Percentiles rank a stretch among this genome's conserved stretches.
These are phyloP conservation scores for Gobius niger DNA, from an alignment of 2,113 vertebrate genomes.

Conservation along the genomic window DNA sequence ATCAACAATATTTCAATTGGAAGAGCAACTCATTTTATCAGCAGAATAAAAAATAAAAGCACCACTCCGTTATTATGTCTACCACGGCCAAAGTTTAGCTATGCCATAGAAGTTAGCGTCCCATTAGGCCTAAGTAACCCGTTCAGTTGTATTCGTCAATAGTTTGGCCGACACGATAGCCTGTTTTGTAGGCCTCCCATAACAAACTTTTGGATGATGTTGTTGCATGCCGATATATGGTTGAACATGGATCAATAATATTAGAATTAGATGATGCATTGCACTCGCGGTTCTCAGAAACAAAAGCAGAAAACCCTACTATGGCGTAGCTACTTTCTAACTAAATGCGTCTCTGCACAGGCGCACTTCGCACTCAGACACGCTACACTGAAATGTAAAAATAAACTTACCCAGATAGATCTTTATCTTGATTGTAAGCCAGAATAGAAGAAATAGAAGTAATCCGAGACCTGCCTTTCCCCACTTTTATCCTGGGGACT, in stretches of 20 bases:
- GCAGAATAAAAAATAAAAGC: background rate
- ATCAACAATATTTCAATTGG: too few relatives aligned
- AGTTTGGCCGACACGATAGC: conserved; percentile 2
- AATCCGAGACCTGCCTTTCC: background rate
- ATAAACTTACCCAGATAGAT: conserved; percentile 72
- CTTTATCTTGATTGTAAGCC: conserved; percentile 12
- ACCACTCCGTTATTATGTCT: background rate
- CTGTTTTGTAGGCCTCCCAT: background rate
- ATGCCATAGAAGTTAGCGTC: conserved; percentile 22
- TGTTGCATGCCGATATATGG: too few relatives aligned
- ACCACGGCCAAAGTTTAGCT: background rate
- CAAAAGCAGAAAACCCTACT: conserved; percentile 50
- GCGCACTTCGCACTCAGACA: conserved; percentile 70
- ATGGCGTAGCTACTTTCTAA: conserved; percentile 65
- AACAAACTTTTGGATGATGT: background rate
- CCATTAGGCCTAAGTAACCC: conserved; percentile 22
- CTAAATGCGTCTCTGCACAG: conserved; percentile 70
- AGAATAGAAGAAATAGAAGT: background rate
- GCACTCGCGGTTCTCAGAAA: conserved; percentile 33
- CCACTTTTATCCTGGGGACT: conserved; percentile 26
- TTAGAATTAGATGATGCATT: too few relatives aligned
- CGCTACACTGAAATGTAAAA: conserved; percentile 70
- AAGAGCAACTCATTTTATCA: too few relatives aligned
- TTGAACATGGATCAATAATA: too few relatives aligned
- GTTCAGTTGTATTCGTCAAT: conserved; percentile 33